Conservation (phyloP, 2,113 vertebrate species). For the Nothocercus nigrocapillus region DNA sequence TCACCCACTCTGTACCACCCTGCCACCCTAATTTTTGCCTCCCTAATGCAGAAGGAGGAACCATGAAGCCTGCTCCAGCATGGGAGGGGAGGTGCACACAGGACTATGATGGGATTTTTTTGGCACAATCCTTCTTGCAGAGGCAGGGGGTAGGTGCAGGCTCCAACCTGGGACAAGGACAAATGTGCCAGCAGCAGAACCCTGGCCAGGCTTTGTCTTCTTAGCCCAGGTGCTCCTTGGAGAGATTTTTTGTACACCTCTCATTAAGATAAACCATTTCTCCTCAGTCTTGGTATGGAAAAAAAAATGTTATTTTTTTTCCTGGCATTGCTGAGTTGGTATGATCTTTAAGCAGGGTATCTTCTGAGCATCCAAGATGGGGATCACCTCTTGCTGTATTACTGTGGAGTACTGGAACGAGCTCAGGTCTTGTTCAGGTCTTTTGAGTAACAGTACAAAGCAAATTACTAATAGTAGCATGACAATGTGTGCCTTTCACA, state of each 20-base stretch:
- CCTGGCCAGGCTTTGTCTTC: fast-evolving
- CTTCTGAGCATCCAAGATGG: neutral
- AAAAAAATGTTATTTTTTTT: neutral
- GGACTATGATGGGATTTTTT: neutral
- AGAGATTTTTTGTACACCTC: neutral
- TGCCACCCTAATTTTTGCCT: neutral
- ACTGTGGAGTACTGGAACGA: neutral
- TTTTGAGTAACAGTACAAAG: neutral
- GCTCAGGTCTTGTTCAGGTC: neutral
- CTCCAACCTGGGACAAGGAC: neutral
- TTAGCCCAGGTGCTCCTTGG: neutral
- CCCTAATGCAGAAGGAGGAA: neutral
- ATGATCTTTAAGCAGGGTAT: neutral
- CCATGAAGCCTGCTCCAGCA: neutral
- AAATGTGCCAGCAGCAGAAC: fast-evolving
- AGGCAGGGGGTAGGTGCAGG: too few relatives aligned
- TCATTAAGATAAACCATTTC: neutral
- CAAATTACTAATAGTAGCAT: neutral
- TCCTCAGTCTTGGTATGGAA: neutral
- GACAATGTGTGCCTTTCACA: constrained; percentile 9
- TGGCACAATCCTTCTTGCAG: too few relatives aligned
- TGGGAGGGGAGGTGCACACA: neutral
- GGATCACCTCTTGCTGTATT: neutral
- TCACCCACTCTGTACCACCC: fast-evolving
- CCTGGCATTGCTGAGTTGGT: neutral